Evolutionary conservation across 2,888 invertebrate genomes (phyloP), one percentile per base, ranked within the genome.

Genomic region (Drosophila kokeensis): DNA sequence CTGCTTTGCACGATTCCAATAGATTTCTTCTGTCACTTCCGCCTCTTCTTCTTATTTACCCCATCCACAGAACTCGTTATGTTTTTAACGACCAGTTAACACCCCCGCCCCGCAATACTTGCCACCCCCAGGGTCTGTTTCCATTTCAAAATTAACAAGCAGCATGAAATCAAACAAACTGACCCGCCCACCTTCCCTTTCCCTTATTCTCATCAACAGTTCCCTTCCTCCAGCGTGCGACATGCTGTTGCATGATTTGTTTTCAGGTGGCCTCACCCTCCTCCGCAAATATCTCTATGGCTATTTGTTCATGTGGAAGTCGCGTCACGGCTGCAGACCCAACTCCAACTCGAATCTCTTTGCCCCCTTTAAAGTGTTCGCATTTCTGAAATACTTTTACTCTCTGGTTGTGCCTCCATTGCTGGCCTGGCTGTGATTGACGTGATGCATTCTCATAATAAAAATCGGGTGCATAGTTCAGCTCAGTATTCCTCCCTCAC

Each of bases 21-120:
- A 40, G 59, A 38, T 57, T 77, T 45, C 30, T 24, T 42, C 21
- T 27, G 50, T n/a, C 42, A 21, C 54, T 50, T 13, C 40, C 45
- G 15, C 50, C 1, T 2, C 42, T 18, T 24, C 21, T 8, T 27
- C 32, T 8, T 48, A 18, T 34, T 30, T 32, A 7, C 27, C 27
- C 72, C 69, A 49, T 13, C 52, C 57, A 27, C 21, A 29, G 18
- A 50, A 48, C 72, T 76, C 61, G 69, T 80, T 79, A 69, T 78
- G 74, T 69, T 72, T 86, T 69, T 66, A 88, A 79, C 74, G 59
- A 82, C 84, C 82, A 79, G 77, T 89, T 77, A 69, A 73, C 63
- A 64, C 18, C 58, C 60, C 69, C 50, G 40, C 45, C 62, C 52
- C 8, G 21, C 24, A 27, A 50, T 52, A 36, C 34, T 52, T 48